Evolutionary conservation across 2,888 invertebrate genomes (phyloP), one percentile per base, ranked within the genome.

Genomic region (Synergus itoensis): DNA sequence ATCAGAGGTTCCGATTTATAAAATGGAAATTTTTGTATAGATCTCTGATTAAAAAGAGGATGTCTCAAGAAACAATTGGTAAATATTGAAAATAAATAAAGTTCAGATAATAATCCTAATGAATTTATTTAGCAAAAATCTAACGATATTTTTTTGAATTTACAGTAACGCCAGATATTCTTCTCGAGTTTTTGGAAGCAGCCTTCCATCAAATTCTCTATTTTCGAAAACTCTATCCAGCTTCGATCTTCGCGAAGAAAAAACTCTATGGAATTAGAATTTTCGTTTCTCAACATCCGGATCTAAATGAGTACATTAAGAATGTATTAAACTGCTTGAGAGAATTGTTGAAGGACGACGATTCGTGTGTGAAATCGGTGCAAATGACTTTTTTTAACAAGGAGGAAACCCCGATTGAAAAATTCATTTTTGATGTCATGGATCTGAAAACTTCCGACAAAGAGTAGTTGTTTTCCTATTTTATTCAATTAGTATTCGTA

Each of bases 131-230:
- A 28, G 1, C 41, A 73, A 62, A 48, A 63, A 36, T 28, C 43
- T 60, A 76, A 28, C 28, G 3, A 40, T 62, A 63, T 77, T 18
- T 12, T 62, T 57, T 76, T 80, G 3, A 80, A 78, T 73, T 85
- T 89, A 88, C 86, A 91, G 94, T 93, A 89, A 92, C 93, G 78
- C 85, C 92, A 45, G 94, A 95, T 86, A 92, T 95, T 77, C 90
- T 94, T n/a, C 86, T 94, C 78, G 96, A 96, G 91, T 96, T 96
- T 89, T 89, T 96, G 41, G 94, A 95, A 87, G 94, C 95, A 40
- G 94, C 95, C 0, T 94, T 96, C 81, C 95, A 96, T 87, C 94
- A 93, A 79, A 94, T 96, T 78, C 88, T 96, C 7, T 95, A 94
- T 86, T 91, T 93, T 79, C 90, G 94, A 77, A 93, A 94, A 84